These are phyloP conservation scores for Drosophila willistoni DNA, from an alignment of 1,140 invertebrate species.

Conservation along the genomic window DNA sequence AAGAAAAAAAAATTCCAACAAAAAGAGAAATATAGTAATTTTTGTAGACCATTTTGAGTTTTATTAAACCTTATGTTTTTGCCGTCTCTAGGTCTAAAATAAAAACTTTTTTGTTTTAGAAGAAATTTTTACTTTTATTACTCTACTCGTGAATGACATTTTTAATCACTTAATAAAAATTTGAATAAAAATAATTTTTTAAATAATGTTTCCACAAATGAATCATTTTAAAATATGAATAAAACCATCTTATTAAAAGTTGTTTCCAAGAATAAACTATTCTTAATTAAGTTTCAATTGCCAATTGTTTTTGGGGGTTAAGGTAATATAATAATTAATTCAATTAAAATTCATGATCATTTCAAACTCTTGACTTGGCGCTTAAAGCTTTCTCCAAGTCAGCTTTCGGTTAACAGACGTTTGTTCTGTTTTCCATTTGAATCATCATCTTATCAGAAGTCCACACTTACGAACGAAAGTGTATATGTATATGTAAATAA, in stretches of 20 bases:
- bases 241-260: too few relatives aligned
- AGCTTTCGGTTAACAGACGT: background rate
- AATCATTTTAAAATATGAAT: background rate
- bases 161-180: too few relatives aligned
- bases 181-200: background rate
- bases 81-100: too few relatives aligned
- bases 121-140: too few relatives aligned
- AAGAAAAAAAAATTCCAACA: too few relatives aligned
- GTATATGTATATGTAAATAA: background rate
- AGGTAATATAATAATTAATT: background rate
- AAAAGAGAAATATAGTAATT: too few relatives aligned
- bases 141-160: too few relatives aligned
- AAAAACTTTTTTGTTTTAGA: too few relatives aligned
- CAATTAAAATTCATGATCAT: background rate
- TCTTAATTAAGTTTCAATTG: background rate
- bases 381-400: constrained; percentile 4
- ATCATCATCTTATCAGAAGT: background rate
- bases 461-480: background rate
- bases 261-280: too few relatives aligned
- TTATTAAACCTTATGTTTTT: too few relatives aligned
- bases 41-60: too few relatives aligned
- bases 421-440: constrained; percentile 9
- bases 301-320: background rate
- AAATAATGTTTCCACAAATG: background rate
- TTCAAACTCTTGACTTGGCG: background rate